phyloP scores from a whole-genome alignment of 2,113 vertebrate species.

The Pavo muticus region DNA sequence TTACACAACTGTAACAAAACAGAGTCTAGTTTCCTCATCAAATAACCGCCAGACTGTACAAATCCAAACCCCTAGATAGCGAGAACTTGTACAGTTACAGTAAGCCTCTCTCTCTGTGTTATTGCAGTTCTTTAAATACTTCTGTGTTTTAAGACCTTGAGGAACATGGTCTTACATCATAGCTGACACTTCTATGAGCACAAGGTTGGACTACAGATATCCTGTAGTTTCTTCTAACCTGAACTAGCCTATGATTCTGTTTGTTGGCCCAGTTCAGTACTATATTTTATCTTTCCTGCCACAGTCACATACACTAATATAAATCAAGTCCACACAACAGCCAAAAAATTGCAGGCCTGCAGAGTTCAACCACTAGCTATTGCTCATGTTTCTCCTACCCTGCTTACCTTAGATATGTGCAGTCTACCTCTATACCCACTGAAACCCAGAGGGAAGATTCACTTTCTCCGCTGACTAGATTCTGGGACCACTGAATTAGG shows the following conservation, averaged over 20 bases:
- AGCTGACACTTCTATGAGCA: not conserved
- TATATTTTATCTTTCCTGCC: not conserved
- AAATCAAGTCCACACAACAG: not conserved
- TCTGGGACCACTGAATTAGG: not conserved
- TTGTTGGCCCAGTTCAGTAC: not conserved
- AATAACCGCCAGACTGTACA: not conserved
- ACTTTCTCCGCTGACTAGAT: not conserved
- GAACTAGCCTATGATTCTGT: not conserved
- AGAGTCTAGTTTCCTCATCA: not conserved
- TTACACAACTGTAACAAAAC: not conserved
- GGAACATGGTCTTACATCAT: not conserved
- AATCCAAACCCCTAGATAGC: not conserved
- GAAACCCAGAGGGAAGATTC: not conserved
- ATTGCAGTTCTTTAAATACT: not conserved
- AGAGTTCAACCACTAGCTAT: not conserved
- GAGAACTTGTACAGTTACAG: not conserved
- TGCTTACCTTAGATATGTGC: not conserved
- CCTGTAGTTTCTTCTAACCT: not conserved
- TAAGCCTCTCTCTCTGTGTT: not conserved
- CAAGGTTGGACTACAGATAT: not conserved
- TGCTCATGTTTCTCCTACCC: not conserved
- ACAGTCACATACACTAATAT: not conserved
- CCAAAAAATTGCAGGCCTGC: not conserved
- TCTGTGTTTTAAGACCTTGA: not conserved
- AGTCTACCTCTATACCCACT: not conserved